These are phyloP conservation scores for Andrena bucephala DNA, from an alignment of 2,888 invertebrate species.

Conservation along the genomic window DNA sequence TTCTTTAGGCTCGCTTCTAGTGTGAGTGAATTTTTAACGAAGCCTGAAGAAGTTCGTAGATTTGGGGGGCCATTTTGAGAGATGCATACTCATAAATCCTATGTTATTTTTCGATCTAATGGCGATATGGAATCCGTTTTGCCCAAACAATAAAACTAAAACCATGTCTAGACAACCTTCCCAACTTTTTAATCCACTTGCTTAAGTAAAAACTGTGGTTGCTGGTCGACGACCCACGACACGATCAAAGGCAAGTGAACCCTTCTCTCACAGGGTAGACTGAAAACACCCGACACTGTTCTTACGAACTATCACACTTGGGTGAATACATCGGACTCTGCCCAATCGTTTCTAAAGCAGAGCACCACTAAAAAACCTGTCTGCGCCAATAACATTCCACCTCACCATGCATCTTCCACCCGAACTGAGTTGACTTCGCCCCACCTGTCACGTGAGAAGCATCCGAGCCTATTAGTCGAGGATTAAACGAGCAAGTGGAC, in stretches of 20 bases:
- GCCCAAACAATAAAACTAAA: neutral
- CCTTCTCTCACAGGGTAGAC: neutral
- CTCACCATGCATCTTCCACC: neutral
- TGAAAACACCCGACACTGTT: conserved; percentile 7
- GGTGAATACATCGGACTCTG: neutral
- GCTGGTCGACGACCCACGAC: neutral
- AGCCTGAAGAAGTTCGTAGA: too few relatives aligned
- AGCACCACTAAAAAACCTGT: too few relatives aligned
- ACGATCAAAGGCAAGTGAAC: conserved; percentile 16
- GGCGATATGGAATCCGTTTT: neutral
- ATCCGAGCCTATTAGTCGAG: neutral
- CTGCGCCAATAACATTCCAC: too few relatives aligned
- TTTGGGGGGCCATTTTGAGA: too few relatives aligned
- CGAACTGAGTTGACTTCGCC: neutral
- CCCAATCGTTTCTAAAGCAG: too few relatives aligned
- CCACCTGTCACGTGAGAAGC: neutral
- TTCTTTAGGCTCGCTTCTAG: too few relatives aligned
- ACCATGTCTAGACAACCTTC: neutral
- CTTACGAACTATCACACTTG: neutral
- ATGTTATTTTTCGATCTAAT: neutral
- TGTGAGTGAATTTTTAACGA: neutral
- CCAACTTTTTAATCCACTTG: neutral
- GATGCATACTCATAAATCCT: too few relatives aligned
- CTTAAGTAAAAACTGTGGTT: conserved; percentile 13
- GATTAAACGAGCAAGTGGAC: neutral